A percentile compares a stretch with the other conserved stretches of the same genome.
Conservation (phyloP, 2,888 invertebrate species). For the Amblyteles armatorius region DNA sequence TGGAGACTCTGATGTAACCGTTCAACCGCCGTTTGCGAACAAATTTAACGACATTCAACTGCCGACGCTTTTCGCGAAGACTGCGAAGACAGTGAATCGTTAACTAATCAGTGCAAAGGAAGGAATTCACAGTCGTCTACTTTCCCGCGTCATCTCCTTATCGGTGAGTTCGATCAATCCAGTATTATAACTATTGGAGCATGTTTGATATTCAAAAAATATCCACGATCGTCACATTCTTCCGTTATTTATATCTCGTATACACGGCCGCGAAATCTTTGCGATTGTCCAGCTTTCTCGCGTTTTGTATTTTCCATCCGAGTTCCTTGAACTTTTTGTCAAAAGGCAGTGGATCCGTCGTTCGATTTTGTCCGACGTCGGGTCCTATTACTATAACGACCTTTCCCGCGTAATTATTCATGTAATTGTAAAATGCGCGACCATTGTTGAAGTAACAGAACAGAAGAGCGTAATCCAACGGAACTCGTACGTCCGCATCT, state of each 20-base stretch:
- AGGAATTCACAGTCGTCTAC: not conserved
- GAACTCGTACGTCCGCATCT: conserved; percentile 75
- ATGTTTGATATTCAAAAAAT: not conserved
- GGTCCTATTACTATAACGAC: conserved; percentile 92
- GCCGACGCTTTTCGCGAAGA: not conserved
- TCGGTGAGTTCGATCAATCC: not conserved
- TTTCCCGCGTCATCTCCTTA: not conserved
- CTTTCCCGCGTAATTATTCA: conserved; percentile 88
- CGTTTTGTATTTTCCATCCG: conserved; percentile 87
- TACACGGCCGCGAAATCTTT: conserved; percentile 90
- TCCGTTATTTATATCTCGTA: conserved; percentile 72
- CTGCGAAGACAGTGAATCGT: not conserved
- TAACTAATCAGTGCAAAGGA: not conserved
- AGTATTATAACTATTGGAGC: not conserved
- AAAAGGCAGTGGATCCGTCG: conserved; percentile 91
- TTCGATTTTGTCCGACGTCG: conserved; percentile 87
- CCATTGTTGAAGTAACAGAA: conserved; percentile 94
- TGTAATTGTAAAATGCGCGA: conserved; percentile 89
- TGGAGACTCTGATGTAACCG: not conserved
- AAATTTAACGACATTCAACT: not conserved
- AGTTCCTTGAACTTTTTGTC: conserved; percentile 85
- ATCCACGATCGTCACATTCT: not conserved
- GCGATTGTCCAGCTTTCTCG: conserved; percentile 87
- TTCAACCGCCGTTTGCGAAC: not conserved
- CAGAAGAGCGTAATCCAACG: conserved; percentile 87